phyloP scores from a whole-genome alignment of 2,888 invertebrate species.

The Corythucha ciliata region DNA sequence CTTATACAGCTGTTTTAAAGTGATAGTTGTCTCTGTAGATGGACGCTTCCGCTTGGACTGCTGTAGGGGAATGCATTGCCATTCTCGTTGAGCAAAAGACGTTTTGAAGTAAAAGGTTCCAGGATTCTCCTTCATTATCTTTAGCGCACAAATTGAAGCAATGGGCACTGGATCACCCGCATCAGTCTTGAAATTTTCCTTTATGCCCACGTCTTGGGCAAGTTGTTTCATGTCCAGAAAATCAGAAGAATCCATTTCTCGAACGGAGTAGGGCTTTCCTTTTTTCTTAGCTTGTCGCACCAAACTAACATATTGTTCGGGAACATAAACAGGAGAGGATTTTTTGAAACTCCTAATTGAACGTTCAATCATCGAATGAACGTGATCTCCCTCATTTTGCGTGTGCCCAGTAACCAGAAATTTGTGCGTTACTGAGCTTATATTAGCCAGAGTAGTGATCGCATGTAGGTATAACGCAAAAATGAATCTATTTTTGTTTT shows the following conservation, averaged over 20 bases:
- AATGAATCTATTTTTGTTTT: conserved; percentile 33
- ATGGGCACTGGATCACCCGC: conserved; percentile 2
- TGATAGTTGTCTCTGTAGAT: neutral
- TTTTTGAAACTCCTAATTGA: conserved; percentile 26
- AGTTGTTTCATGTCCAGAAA: neutral
- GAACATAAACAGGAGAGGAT: conserved; percentile 29
- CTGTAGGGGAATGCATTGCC: too few species aligned
- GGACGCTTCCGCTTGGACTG: too few species aligned
- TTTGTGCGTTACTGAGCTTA: conserved; percentile 30
- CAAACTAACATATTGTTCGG: too few species aligned
- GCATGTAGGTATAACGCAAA: conserved; percentile 31
- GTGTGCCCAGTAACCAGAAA: conserved; percentile 32
- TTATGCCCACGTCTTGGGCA: neutral
- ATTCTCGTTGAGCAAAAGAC: conserved; percentile 10
- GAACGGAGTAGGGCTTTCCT: neutral
- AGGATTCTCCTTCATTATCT: conserved; percentile 6
- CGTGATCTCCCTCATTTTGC: conserved; percentile 33
- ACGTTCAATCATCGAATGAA: conserved; percentile 31
- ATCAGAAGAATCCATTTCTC: conserved; percentile 4
- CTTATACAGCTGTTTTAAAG: conserved; percentile 1
- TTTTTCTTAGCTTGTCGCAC: conserved; percentile 8
- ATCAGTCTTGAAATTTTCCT: conserved; percentile 5
- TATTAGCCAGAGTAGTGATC: conserved; percentile 19
- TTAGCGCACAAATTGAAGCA: conserved; percentile 2
- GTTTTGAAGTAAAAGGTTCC: neutral